Evolutionary conservation across 2,888 invertebrate genomes (phyloP).

Genomic region (Smittia aterrima): DNA sequence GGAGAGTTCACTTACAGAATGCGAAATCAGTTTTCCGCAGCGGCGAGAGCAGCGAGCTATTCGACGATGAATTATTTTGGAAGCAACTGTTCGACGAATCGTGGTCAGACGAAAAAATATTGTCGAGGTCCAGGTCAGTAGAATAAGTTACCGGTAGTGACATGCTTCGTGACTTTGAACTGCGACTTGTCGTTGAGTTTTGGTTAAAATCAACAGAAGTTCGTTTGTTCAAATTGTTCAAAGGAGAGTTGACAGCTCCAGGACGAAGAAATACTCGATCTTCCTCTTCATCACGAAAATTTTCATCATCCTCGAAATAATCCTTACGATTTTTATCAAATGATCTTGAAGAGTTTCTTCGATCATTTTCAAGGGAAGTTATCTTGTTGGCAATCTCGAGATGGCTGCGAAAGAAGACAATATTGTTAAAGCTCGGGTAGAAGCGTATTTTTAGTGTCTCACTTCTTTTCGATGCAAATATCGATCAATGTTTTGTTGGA

Average conservation of each 20-base stretch:
- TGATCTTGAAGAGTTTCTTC: background rate
- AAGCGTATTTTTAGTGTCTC: background rate
- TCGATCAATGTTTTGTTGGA: background rate
- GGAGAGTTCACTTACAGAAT: conserved; percentile 76
- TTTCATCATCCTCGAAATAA: background rate
- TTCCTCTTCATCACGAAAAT: conserved; percentile 50
- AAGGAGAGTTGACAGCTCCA: conserved; percentile 59
- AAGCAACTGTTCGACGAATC: conserved; percentile 32
- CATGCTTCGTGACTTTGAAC: conserved; percentile 58
- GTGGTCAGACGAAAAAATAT: conserved; percentile 51
- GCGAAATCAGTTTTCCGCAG: conserved; percentile 79
- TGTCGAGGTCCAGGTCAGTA: conserved; percentile 43
- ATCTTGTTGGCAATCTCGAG: background rate
- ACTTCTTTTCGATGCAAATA: background rate
- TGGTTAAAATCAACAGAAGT: conserved; percentile 70
- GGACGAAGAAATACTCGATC: conserved; percentile 72
- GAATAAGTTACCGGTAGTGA: conserved; percentile 62
- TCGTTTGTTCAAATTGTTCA: conserved; percentile 48
- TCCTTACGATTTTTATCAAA: background rate
- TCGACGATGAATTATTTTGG: conserved; percentile 53
- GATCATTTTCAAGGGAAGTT: background rate
- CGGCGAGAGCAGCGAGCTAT: conserved; percentile 56
- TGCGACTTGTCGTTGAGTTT: conserved; percentile 47
- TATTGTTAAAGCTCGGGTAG: background rate
- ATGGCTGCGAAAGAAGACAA: background rate